Evolutionary conservation across 1,140 invertebrate species (phyloP).

Genomic region (Lepidotrigona ventralis): DNA sequence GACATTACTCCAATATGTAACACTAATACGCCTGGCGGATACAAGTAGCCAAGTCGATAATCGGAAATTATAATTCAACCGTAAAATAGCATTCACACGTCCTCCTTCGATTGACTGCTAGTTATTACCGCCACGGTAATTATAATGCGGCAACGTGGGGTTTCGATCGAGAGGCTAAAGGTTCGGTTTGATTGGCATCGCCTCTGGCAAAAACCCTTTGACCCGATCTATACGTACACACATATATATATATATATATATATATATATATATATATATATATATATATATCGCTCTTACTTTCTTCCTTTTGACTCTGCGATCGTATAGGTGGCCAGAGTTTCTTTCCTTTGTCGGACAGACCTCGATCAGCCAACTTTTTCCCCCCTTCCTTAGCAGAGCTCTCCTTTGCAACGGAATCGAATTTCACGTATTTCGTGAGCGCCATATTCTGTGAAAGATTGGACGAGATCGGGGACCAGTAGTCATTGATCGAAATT

Average conservation of each 20-base stretch:
- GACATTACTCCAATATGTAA: too few relatives aligned
- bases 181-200: constrained; percentile 29
- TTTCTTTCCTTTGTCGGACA: constrained; percentile 18
- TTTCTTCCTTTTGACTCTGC: constrained; percentile 19
- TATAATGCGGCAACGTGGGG: constrained; percentile 4
- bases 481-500: background rate
- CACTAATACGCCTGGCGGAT: background rate
- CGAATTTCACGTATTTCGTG: background rate
- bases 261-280: too few relatives aligned
- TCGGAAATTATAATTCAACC: constrained; percentile 32
- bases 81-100: constrained; percentile 36
- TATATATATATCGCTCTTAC: background rate
- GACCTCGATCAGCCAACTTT: background rate
- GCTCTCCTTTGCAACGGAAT: background rate
- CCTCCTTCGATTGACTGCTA: background rate
- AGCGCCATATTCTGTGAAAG: background rate
- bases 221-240: background rate
- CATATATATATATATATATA: too few relatives aligned
- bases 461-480: background rate
- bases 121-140: constrained; percentile 31
- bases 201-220: constrained; percentile 6
- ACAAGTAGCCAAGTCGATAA: constrained; percentile 10
- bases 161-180: constrained; percentile 8
- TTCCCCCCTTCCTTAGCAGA: background rate
- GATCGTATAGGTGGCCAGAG: background rate